Percentiles rank a stretch among this genome's conserved stretches.
Evolutionary conservation across 2,888 invertebrate genomes (phyloP).

Genomic region (Torymus texanus): DNA sequence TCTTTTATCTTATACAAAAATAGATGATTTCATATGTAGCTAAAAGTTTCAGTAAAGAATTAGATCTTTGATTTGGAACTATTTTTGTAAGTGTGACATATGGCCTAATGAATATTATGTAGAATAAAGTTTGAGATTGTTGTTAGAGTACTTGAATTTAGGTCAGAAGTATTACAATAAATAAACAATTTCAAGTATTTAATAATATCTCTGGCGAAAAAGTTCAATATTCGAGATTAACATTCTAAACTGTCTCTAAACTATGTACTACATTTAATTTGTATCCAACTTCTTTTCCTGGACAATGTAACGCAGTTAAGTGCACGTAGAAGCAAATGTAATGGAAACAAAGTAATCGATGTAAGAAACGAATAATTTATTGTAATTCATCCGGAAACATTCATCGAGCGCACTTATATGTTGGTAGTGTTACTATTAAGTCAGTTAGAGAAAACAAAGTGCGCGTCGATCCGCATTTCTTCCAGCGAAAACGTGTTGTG

Average conservation of each 20-base stretch:
- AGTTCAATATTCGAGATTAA: background rate
- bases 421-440: slow-evolving; percentile 5
- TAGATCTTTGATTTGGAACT: too few species aligned
- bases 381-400: background rate
- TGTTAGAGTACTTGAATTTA: background rate
- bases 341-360: slow-evolving; percentile 1
- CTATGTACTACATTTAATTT: background rate
- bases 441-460: slow-evolving; percentile 7
- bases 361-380: slow-evolving; percentile 15
- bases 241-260: background rate
- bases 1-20: background rate
- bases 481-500: slow-evolving; percentile 25
- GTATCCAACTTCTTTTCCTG: slow-evolving; percentile 7
- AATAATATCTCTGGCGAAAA: slow-evolving; percentile 1
- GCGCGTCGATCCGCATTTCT: slow-evolving; percentile 16
- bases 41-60: background rate
- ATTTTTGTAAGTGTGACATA: too few species aligned
- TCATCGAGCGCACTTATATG: background rate
- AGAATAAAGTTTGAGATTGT: background rate
- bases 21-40: background rate
- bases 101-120: slow-evolving; percentile 14
- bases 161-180: too few species aligned
- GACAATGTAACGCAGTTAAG: background rate
- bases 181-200: slow-evolving; percentile 8
- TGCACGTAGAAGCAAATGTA: slow-evolving; percentile 2